phyloP scores from a whole-genome alignment of 1,140 invertebrate species.

The Ceratina australensis region DNA sequence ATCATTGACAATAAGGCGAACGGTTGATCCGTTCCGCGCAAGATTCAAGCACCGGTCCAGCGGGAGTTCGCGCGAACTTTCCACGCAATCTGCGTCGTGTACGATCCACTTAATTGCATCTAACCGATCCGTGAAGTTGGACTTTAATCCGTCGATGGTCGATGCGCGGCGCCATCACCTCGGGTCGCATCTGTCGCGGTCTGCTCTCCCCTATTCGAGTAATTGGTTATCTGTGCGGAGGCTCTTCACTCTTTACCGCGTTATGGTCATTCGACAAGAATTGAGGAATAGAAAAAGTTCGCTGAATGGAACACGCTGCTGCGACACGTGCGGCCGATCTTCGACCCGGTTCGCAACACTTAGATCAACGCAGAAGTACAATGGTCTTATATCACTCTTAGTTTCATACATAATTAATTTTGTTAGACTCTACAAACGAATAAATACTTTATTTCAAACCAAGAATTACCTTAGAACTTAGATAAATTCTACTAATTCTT shows the following conservation, averaged over 20 bases:
- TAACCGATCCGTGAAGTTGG: constrained; percentile 60
- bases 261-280: constrained; percentile 73
- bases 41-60: constrained; percentile 34
- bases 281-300: constrained; percentile 49
- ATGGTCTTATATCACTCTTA: too few species aligned
- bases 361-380: too few species aligned
- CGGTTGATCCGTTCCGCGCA: constrained; percentile 17
- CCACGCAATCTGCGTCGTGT: constrained; percentile 51
- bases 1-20: not conserved
- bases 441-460: too few species aligned
- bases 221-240: constrained; percentile 80
- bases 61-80: constrained; percentile 49
- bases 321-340: not conserved
- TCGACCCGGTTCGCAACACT: not conserved
- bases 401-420: too few species aligned
- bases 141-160: constrained; percentile 74
- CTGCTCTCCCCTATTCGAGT: constrained; percentile 60
- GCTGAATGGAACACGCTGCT: not conserved
- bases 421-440: too few species aligned
- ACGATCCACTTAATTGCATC: constrained; percentile 63
- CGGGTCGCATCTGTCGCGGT: constrained; percentile 77
- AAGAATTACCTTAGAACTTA: too few species aligned
- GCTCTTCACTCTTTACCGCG: constrained; percentile 76
- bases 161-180: constrained; percentile 61
- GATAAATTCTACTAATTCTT: too few species aligned